Evolutionary conservation across 2,113 vertebrate genomes (phyloP).

Genomic region (Mohoua ochrocephala): DNA sequence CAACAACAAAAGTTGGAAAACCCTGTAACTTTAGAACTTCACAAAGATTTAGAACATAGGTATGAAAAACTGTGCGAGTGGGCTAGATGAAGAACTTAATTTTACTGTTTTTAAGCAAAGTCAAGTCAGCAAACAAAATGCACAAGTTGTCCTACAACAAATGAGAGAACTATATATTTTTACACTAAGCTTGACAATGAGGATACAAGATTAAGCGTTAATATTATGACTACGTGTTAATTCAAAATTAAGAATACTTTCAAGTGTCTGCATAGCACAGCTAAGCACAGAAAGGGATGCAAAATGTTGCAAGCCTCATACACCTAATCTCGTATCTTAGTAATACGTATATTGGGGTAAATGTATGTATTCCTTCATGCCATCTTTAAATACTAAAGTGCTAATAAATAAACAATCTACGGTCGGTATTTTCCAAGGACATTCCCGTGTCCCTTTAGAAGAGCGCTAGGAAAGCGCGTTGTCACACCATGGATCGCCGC

Average conservation of each 20-base stretch:
- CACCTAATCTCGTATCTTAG: fast-evolving
- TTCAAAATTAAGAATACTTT: neutral
- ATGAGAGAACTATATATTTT: neutral
- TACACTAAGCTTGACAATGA: neutral
- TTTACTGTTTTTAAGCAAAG: neutral
- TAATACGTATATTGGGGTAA: fast-evolving
- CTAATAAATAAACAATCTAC: neutral
- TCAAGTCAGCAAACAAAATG: neutral
- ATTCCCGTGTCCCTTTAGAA: neutral
- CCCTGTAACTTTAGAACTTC: neutral
- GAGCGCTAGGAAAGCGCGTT: fast-evolving
- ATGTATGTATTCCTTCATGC: fast-evolving
- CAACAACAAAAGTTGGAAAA: neutral
- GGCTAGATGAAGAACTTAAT: neutral
- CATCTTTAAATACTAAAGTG: neutral
- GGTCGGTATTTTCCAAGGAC: neutral
- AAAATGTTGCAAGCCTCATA: neutral
- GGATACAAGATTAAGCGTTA: neutral
- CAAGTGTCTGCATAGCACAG: neutral
- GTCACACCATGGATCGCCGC: fast-evolving
- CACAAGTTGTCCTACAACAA: neutral
- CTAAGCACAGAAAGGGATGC: neutral
- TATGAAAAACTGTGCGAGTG: neutral
- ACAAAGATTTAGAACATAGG: neutral
- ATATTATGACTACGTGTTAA: neutral